A percentile compares a stretch with the other conserved stretches of the same genome.
Conservation (phyloP, 2,888 invertebrate species). For the Hybos culiciformis region DNA sequence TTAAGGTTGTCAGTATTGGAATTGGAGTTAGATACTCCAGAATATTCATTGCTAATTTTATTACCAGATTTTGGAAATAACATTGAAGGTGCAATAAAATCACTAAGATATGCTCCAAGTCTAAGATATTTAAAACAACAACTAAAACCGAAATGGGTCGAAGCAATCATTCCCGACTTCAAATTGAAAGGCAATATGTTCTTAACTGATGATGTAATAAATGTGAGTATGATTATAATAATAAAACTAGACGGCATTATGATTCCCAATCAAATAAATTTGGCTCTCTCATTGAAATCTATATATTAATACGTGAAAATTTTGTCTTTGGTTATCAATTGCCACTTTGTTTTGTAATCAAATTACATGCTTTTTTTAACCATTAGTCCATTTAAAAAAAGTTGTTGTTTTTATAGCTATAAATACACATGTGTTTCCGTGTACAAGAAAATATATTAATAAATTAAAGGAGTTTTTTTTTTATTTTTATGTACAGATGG, state of each 20-base stretch:
- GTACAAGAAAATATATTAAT: too few relatives aligned
- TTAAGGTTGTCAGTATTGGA: slow-evolving; percentile 59
- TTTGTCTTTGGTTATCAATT: too few relatives aligned
- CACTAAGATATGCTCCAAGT: slow-evolving; percentile 45
- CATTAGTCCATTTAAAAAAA: too few relatives aligned
- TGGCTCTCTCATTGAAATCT: slow-evolving; percentile 2
- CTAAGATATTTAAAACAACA: slow-evolving; percentile 54
- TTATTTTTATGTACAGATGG: slow-evolving; percentile 43
- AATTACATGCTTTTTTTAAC: too few relatives aligned
- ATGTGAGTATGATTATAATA: too few relatives aligned
- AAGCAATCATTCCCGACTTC: slow-evolving; percentile 68
- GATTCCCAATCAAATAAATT: slow-evolving; percentile 3
- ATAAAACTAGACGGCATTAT: slow-evolving; percentile 2
- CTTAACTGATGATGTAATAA: slow-evolving; percentile 66
- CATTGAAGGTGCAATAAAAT: slow-evolving; percentile 48
- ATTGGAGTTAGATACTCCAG: slow-evolving; percentile 64
- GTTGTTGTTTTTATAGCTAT: too few relatives aligned
- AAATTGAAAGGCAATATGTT: slow-evolving; percentile 64
- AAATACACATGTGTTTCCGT: too few relatives aligned
- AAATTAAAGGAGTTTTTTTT: not conserved
- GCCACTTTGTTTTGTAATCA: too few relatives aligned
- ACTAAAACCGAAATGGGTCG: slow-evolving; percentile 55
- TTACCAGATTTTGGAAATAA: slow-evolving; percentile 53
- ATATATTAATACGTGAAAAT: not conserved
- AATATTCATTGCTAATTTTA: slow-evolving; percentile 62